A percentile compares a stretch with the other conserved stretches of the same genome.
Conservation (phyloP, 2,113 vertebrate genomes). For the Numenius arquata region DNA sequence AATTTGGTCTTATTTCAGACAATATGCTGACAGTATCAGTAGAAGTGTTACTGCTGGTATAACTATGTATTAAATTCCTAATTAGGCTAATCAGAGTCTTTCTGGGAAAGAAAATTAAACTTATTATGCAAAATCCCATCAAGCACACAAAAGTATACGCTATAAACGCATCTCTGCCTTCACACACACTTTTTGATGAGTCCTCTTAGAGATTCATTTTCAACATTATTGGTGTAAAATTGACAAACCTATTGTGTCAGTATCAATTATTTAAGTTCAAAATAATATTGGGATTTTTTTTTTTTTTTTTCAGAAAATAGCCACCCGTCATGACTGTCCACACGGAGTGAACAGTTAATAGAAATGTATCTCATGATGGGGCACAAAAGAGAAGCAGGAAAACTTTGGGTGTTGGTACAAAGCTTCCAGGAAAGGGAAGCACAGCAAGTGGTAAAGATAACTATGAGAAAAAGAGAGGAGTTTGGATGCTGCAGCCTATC, state of each 20-base stretch:
- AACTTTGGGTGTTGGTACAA: slow-evolving; percentile 1
- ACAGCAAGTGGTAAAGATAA: slow-evolving; percentile 23
- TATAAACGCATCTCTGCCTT: not conserved
- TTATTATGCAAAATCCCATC: not conserved
- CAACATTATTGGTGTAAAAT: not conserved
- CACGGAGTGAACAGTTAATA: not conserved
- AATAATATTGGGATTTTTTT: not conserved
- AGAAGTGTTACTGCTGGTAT: not conserved
- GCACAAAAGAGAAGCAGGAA: not conserved
- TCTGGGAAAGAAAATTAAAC: not conserved
- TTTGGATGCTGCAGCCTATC: slow-evolving; percentile 2
- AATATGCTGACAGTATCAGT: not conserved
- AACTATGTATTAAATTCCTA: not conserved
- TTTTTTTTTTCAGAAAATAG: not conserved
- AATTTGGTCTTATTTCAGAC: not conserved
- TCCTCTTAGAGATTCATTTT: not conserved
- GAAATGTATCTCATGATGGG: not conserved
- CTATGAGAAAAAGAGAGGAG: not conserved
- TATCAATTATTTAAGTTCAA: not conserved
- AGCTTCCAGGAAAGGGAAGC: slow-evolving; percentile 36
- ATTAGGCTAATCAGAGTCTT: not conserved
- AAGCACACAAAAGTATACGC: not conserved
- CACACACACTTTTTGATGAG: not conserved
- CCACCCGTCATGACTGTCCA: not conserved
- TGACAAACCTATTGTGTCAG: rapidly evolving